Evolutionary conservation across 2,797 vertebrate species (phyloP).

Genomic region (Urophycis tenuis): DNA sequence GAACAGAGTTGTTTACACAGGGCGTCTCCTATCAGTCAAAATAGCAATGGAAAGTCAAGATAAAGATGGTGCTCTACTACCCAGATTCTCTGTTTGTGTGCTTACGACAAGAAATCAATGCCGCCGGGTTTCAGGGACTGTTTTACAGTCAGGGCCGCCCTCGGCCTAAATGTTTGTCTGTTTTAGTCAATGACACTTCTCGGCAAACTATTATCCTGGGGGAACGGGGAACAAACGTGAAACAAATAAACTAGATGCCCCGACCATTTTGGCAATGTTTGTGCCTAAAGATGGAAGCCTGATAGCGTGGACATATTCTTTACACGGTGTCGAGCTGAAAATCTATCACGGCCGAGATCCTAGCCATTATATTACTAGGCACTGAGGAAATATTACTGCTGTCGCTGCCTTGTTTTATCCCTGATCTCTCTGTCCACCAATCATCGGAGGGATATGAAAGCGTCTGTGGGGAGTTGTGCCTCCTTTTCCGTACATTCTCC

Average conservation of each 20-base stretch:
- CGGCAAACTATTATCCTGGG: slow-evolving; percentile 67
- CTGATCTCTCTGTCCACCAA: slow-evolving; percentile 62
- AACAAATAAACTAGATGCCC: slow-evolving; percentile 68
- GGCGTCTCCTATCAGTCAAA: slow-evolving; percentile 61
- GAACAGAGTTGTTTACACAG: slow-evolving; percentile 57
- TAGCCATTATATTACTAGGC: slow-evolving; percentile 65
- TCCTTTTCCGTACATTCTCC: slow-evolving; percentile 33
- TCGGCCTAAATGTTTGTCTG: slow-evolving; percentile 74
- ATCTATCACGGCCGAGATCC: slow-evolving; percentile 64
- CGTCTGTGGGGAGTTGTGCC: slow-evolving; percentile 47
- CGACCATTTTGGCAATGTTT: slow-evolving; percentile 62
- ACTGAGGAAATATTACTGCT: slow-evolving; percentile 67
- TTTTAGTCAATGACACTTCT: slow-evolving; percentile 76
- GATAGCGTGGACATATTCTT: slow-evolving; percentile 64
- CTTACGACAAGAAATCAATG: slow-evolving; percentile 74
- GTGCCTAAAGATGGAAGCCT: slow-evolving; percentile 64
- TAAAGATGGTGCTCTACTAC: slow-evolving; percentile 65
- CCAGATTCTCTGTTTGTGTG: slow-evolving; percentile 66
- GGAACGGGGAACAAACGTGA: slow-evolving; percentile 65
- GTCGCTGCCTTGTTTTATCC: slow-evolving; percentile 62
- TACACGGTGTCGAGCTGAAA: slow-evolving; percentile 55
- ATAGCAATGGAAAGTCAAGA: slow-evolving; percentile 64
- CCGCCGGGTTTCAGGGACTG: slow-evolving; percentile 61
- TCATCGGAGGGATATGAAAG: slow-evolving; percentile 56
- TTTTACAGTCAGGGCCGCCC: slow-evolving; percentile 71